Percentiles rank a stretch among this genome's conserved stretches.
These are phyloP conservation scores for Petrosia ficiformis DNA, from an alignment of 37 sponge, comb jelly and placozoan genomes.

Conservation along the genomic window DNA sequence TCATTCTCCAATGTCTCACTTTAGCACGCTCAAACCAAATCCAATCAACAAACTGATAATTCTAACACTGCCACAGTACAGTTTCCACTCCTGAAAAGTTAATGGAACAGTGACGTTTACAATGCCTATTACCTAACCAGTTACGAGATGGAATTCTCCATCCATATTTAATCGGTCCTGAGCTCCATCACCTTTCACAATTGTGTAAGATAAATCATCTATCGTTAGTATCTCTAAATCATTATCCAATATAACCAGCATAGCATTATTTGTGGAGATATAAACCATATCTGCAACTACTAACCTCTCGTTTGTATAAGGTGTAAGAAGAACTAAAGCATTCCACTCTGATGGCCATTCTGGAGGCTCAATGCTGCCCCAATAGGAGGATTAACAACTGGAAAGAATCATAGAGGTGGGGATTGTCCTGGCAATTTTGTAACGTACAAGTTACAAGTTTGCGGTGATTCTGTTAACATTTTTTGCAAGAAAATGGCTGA, in stretches of 20 bases:
- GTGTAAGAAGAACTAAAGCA: conserved; percentile 26
- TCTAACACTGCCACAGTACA: conserved; percentile 18
- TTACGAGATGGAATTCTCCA: conserved; percentile 20
- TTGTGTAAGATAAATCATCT: background rate
- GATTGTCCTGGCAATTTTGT: conserved; percentile 20
- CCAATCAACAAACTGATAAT: conserved; percentile 16
- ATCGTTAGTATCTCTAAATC: conserved; percentile 14
- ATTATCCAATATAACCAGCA: conserved; percentile 6
- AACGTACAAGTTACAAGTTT: background rate
- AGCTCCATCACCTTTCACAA: conserved; percentile 4
- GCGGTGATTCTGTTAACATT: conserved; percentile 7
- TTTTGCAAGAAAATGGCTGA: no score
- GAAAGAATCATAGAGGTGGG: conserved; percentile 22
- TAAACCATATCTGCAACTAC: conserved; percentile 23
- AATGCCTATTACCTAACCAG: conserved; percentile 15
- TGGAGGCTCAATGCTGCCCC: conserved; percentile 1
- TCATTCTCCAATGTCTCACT: conserved; percentile 27
- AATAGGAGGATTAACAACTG: conserved; percentile 15
- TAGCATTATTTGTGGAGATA: conserved; percentile 12
- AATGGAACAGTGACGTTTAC: conserved; percentile 13
- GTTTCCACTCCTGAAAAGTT: conserved; percentile 6
- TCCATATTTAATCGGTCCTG: conserved; percentile 3
- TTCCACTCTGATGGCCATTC: conserved; percentile 20
- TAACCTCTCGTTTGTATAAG: conserved; percentile 1
- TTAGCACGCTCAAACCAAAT: conserved; percentile 12